These are phyloP conservation scores for Phylloscopus collybita DNA, from an alignment of 2,797 vertebrate genomes.

Conservation along the genomic window DNA sequence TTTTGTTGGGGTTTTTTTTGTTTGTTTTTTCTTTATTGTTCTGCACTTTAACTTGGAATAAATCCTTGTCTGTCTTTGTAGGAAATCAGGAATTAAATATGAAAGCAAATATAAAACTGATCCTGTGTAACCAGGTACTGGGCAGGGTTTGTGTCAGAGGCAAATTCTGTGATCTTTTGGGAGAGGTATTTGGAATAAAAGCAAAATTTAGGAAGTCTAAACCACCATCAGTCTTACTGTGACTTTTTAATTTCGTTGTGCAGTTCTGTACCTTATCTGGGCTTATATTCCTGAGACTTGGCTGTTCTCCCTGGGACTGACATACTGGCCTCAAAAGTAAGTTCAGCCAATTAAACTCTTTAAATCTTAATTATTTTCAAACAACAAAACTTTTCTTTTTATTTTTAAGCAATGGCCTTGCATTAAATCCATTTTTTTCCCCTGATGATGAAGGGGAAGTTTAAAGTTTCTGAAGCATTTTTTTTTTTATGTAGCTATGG, in stretches of 20 bases:
- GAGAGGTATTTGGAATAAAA: neutral
- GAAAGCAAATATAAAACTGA: neutral
- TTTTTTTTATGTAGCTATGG: neutral
- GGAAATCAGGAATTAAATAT: neutral
- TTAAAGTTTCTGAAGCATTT: neutral
- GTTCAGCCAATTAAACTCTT: constrained; percentile 47
- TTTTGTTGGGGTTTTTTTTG: neutral
- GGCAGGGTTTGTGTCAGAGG: neutral
- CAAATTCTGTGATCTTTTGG: neutral
- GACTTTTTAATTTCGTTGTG: neutral
- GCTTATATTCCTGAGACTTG: constrained; percentile 91
- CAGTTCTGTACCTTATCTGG: constrained; percentile 93
- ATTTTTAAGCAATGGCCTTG: neutral
- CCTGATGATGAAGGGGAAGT: neutral
- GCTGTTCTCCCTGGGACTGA: constrained; percentile 90
- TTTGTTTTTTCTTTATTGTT: neutral
- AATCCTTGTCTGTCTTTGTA: neutral
- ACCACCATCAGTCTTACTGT: neutral
- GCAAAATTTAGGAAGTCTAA: neutral
- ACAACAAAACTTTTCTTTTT: neutral
- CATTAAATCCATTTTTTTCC: neutral
- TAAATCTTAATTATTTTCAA: neutral
- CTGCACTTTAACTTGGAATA: neutral
- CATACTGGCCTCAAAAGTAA: constrained; percentile 99
- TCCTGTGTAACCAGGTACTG: fast-evolving